These are phyloP conservation scores for Thymelicus acteon DNA, from an alignment of 2,888 invertebrate genomes.

Conservation along the genomic window DNA sequence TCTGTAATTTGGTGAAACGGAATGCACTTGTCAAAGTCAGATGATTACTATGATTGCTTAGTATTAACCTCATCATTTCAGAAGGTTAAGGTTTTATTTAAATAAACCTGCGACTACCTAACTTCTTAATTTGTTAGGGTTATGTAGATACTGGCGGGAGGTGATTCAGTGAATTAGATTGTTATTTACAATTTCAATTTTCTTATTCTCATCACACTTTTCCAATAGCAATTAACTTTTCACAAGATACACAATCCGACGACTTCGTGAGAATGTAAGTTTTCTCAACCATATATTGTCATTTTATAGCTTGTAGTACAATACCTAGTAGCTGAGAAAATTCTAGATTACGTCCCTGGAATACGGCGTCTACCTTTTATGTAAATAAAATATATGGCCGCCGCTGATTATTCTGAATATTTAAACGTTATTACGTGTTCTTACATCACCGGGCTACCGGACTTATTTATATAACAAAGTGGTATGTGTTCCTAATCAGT, in stretches of 20 bases:
- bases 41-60: not conserved
- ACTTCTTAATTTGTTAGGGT: not conserved
- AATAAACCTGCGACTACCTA: not conserved
- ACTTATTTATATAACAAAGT: not conserved
- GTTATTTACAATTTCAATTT: constrained; percentile 37
- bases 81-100: not conserved
- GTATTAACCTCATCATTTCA: not conserved
- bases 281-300: constrained; percentile 17
- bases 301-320: not conserved
- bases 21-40: not conserved
- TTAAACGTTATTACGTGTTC: constrained; percentile 4
- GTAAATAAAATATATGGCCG: constrained; percentile 9
- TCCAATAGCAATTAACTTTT: constrained; percentile 41
- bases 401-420: not conserved
- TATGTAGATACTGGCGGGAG: constrained; percentile 32
- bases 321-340: constrained; percentile 7
- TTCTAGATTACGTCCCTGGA: not conserved
- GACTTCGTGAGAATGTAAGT: constrained; percentile 40
- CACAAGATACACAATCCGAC: constrained; percentile 41
- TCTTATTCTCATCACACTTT: constrained; percentile 8
- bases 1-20: no score
- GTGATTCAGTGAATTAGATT: constrained; percentile 41
- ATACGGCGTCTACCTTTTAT: not conserved
- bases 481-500: not conserved
- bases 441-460: constrained; percentile 13